These are phyloP conservation scores for Beroe ovata DNA, from an alignment of 37 sponge, comb jelly and placozoan genomes.

Conservation along the genomic window DNA sequence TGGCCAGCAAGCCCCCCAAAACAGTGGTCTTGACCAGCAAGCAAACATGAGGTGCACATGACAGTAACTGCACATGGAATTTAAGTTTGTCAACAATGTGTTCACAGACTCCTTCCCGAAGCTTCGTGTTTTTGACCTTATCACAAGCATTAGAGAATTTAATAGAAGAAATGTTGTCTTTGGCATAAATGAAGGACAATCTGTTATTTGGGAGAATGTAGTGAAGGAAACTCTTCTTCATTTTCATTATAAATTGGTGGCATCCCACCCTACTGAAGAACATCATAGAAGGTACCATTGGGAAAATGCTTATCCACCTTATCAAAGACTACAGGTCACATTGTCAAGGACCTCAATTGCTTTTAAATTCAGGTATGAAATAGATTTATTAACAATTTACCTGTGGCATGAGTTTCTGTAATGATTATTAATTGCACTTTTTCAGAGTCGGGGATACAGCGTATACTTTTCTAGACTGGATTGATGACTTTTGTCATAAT, in stretches of 20 bases:
- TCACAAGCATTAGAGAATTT: background rate
- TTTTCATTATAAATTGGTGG: conserved; percentile 30
- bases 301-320: conserved; percentile 32
- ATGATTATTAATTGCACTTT: background rate
- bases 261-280: background rate
- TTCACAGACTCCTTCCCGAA: background rate
- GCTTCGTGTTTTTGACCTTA: background rate
- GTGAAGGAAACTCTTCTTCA: conserved; percentile 12
- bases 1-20: no score
- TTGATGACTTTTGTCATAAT: conserved; percentile 37
- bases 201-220: background rate
- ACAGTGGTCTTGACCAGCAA: no score
- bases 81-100: background rate
- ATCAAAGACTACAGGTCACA: background rate
- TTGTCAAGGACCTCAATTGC: background rate
- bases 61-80: no score
- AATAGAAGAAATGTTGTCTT: background rate
- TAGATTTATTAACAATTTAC: background rate
- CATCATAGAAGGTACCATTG: background rate
- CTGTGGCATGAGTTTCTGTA: background rate
- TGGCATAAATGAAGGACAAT: background rate
- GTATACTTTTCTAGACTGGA: conserved; percentile 25
- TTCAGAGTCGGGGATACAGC: conserved; percentile 6
- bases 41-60: no score
- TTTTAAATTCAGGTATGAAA: conserved; percentile 9